Conservation (phyloP, 2,888 invertebrate species). For the Rhagonycha fulva region DNA sequence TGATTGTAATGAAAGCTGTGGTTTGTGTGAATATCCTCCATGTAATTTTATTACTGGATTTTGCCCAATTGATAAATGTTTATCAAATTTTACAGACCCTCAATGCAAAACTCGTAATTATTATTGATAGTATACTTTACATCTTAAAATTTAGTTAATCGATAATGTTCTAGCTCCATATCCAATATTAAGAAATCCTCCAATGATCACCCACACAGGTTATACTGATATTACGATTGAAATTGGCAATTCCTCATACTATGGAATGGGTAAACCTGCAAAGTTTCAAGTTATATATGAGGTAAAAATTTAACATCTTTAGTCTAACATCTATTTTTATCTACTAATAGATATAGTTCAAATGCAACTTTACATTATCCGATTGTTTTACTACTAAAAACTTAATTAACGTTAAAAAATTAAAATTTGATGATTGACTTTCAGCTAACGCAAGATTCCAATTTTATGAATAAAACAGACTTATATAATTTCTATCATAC, state of each 20-base stretch:
- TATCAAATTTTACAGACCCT: not conserved
- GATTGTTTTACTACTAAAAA: no score
- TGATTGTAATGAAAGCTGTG: conserved; percentile 16
- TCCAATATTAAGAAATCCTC: conserved; percentile 15
- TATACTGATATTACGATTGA: conserved; percentile 5
- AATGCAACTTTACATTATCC: no score
- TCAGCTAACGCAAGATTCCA: not conserved
- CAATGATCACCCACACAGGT: not conserved
- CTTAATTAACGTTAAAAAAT: no score
- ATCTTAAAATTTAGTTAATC: not conserved
- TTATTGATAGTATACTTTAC: not conserved
- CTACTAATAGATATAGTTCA: no score
- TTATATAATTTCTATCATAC: not conserved
- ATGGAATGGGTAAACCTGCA: not conserved
- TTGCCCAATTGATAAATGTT: not conserved
- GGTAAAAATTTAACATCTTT: not conserved
- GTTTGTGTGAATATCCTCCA: not conserved
- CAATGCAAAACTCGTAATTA: conserved; percentile 13
- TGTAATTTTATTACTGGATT: conserved; percentile 6
- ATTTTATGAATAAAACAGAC: not conserved
- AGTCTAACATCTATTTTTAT: no score
- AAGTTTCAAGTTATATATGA: not conserved
- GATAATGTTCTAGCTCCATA: conserved; percentile 7
- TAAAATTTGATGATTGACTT: no score
- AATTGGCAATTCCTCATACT: conserved; percentile 8